Percentiles rank a stretch among this genome's conserved stretches.
These are phyloP conservation scores for Aldabrachelys gigantea DNA, from an alignment of 2,113 vertebrate species.

Conservation along the genomic window DNA sequence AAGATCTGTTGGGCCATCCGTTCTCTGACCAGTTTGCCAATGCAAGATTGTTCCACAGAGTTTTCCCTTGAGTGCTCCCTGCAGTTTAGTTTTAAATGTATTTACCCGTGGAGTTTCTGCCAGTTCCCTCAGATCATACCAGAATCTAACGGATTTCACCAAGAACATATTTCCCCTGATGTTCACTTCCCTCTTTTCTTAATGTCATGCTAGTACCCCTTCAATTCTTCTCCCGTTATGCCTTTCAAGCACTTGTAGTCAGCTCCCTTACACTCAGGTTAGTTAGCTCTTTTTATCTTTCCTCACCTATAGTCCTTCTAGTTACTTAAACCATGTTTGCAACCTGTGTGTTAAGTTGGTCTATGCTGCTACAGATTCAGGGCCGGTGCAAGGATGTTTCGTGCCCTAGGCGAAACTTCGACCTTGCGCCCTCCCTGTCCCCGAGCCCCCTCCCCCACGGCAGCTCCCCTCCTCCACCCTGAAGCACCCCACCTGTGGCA, in stretches of 20 bases:
- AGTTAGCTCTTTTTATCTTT: not conserved
- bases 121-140: not conserved
- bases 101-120: not conserved
- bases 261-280: not conserved
- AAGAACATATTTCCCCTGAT: not conserved
- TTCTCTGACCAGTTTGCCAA: not conserved
- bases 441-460: too few relatives aligned
- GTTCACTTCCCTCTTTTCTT: not conserved
- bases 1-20: not conserved
- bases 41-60: not conserved
- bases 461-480: too few relatives aligned
- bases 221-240: constrained; percentile 48
- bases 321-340: constrained; percentile 27
- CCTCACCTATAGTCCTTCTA: constrained; percentile 11
- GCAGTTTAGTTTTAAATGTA: constrained; percentile 3
- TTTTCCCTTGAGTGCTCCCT: not conserved
- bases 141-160: constrained; percentile 7
- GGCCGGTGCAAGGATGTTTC: too few relatives aligned
- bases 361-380: not conserved
- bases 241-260: constrained; percentile 27
- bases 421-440: too few relatives aligned
- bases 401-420: too few relatives aligned
- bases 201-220: constrained; percentile 29
- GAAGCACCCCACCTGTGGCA: too few relatives aligned
- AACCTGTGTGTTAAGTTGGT: constrained; percentile 9